Conservation (phyloP, 2,888 invertebrate genomes). For the Apantesis nais region DNA sequence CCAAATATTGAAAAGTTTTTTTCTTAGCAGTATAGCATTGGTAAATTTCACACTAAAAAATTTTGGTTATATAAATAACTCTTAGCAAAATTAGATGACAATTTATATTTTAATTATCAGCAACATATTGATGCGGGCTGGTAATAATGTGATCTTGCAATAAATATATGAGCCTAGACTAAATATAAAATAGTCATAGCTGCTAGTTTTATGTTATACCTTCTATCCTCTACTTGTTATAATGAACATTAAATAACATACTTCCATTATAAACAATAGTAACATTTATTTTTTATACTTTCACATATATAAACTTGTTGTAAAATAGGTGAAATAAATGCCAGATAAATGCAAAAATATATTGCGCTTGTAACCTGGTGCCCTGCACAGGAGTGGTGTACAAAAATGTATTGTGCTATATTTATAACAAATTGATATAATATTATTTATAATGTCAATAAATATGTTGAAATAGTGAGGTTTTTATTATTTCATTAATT, state of each 20-base stretch:
- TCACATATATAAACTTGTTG: background rate
- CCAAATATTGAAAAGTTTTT: background rate
- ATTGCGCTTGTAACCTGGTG: conserved; percentile 2
- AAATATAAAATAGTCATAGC: background rate
- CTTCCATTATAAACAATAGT: background rate
- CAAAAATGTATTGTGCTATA: conserved; percentile 57
- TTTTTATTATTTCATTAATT: background rate
- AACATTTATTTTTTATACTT: background rate
- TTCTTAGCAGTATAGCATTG: background rate
- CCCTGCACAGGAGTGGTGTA: conserved; percentile 53
- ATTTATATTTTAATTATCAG: background rate
- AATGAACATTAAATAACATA: background rate
- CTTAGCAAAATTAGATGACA: background rate
- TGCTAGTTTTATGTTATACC: background rate
- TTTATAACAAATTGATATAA: conserved; percentile 44
- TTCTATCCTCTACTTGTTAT: background rate
- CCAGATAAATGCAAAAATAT: conserved; percentile 37
- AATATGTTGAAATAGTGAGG: conserved; percentile 52
- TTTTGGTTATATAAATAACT: background rate
- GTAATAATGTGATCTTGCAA: background rate
- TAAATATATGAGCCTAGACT: background rate
- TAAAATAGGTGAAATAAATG: conserved; percentile 29
- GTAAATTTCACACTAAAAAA: background rate
- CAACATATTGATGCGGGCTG: background rate
- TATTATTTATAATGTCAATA: conserved; percentile 57